Evolutionary conservation across 2,113 vertebrate species (phyloP), one percentile per base, ranked within the genome.

Genomic region (Lucifuga dentata): DNA sequence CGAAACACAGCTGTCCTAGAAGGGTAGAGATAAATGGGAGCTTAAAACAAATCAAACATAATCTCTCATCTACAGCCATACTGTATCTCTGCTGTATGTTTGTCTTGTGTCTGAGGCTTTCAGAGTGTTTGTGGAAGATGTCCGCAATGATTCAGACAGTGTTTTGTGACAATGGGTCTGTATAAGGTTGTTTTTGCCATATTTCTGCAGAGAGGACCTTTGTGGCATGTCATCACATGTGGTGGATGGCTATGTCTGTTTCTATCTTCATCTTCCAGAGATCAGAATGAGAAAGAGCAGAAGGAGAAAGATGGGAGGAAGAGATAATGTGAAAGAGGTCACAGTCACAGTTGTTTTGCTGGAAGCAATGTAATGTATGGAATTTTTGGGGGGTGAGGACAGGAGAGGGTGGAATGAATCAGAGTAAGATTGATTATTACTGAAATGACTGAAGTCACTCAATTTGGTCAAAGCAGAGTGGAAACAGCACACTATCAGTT

Each of bases 311-410:
- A 80, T 73, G 36, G 52, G 62, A 66, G 49, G 56, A 58, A 50
- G 51, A 79, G 73, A 89, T 85, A 65, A 61, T 44, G 24, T 45
- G 58, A 70, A 67, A 55, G 49, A 43, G 77, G 75, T 81, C 70
- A 79, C 2, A 41, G 76, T 52, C 50, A 53, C 69, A 52, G n/a
- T 41, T 73, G 72, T 68, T 80, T 58, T 73, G 55, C 49, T 59
- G 41, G 39, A 60, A 71, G 24, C 60, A 26, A 16, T 49, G 49
- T 59, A 13, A 72, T 39, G 4, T 24, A 11, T 21, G 1, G 3
- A 12, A 48, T 32, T 56, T 45, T 35, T 16, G 40, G 3, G 12
- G 7, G 15, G 7, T 64, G 17, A 75, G 33, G 41, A 44, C 21
- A 70, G 39, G 52, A 57, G 40, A 53, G 45, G 26, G 7, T 7